These are phyloP conservation scores for Cephus sareptanus DNA, from an alignment of 2,888 invertebrate species.

Conservation along the genomic window DNA sequence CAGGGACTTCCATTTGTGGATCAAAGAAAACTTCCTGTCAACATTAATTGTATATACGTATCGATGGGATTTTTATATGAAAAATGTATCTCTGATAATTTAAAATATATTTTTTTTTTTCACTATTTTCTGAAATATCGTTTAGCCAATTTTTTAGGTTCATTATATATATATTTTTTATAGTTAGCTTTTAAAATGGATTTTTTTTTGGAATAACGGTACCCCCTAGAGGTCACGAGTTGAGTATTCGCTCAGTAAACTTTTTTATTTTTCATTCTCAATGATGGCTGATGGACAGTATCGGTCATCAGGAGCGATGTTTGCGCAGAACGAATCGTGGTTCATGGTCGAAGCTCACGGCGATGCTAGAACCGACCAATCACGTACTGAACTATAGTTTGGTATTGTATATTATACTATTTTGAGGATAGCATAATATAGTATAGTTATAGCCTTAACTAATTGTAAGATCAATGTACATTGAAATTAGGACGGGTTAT, in stretches of 20 bases:
- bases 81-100: not conserved
- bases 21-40: not conserved
- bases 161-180: not conserved
- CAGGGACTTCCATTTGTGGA: not conserved
- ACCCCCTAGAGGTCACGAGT: not conserved
- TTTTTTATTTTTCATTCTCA: not conserved
- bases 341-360: not conserved
- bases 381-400: not conserved
- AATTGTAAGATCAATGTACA: not conserved
- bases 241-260: not conserved
- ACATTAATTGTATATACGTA: not conserved
- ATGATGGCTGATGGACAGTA: not conserved
- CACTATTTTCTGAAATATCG: not conserved
- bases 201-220: not conserved
- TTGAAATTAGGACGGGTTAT: not conserved
- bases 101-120: not conserved
- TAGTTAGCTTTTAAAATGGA: not conserved
- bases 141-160: not conserved
- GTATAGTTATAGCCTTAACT: too few relatives aligned
- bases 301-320: not conserved
- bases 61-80: not conserved
- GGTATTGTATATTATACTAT: not conserved
- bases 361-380: not conserved
- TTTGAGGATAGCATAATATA: not conserved
- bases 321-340: not conserved